Evolutionary conservation across 1,140 invertebrate species (phyloP).

Genomic region (Drosophila kikkawai): DNA sequence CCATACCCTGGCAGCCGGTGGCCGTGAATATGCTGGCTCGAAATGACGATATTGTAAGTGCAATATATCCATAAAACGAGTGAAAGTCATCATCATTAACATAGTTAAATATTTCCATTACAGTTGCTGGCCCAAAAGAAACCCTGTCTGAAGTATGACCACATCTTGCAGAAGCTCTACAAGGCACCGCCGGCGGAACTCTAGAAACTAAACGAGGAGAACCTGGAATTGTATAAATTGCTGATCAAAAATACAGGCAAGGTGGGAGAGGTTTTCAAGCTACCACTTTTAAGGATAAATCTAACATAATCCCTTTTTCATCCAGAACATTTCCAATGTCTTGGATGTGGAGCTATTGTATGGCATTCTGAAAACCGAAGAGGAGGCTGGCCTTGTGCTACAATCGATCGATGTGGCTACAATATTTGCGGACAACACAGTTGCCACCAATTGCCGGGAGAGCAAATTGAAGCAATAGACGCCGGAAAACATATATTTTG

Average conservation of each 20-base stretch:
- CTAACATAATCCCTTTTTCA: neutral
- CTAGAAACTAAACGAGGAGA: slow-evolving; percentile 86
- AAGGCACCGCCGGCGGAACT: slow-evolving; percentile 85
- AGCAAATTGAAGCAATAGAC: slow-evolving; percentile 30
- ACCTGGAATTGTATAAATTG: slow-evolving; percentile 88
- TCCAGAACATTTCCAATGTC: slow-evolving; percentile 87
- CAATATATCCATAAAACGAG: neutral
- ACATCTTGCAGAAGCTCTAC: slow-evolving; percentile 86
- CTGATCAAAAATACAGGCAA: slow-evolving; percentile 88
- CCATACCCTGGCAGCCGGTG: slow-evolving; percentile 94
- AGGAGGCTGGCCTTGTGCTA: slow-evolving; percentile 88
- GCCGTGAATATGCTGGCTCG: slow-evolving; percentile 92
- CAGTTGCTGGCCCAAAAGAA: slow-evolving; percentile 88
- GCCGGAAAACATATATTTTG: slow-evolving; percentile 23
- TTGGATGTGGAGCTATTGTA: slow-evolving; percentile 90
- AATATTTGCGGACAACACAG: slow-evolving; percentile 54
- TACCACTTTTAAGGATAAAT: neutral
- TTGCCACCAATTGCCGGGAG: slow-evolving; percentile 26
- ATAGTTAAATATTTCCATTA: slow-evolving; percentile 1
- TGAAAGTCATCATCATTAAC: slow-evolving; percentile 6
- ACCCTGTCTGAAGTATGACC: slow-evolving; percentile 88
- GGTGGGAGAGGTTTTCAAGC: slow-evolving; percentile 30
- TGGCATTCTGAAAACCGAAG: slow-evolving; percentile 90
- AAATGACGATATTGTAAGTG: slow-evolving; percentile 89
- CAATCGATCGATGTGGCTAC: slow-evolving; percentile 80